These are phyloP conservation scores for Tetragonisca angustula DNA, from an alignment of 2,888 invertebrate genomes.

Conservation along the genomic window DNA sequence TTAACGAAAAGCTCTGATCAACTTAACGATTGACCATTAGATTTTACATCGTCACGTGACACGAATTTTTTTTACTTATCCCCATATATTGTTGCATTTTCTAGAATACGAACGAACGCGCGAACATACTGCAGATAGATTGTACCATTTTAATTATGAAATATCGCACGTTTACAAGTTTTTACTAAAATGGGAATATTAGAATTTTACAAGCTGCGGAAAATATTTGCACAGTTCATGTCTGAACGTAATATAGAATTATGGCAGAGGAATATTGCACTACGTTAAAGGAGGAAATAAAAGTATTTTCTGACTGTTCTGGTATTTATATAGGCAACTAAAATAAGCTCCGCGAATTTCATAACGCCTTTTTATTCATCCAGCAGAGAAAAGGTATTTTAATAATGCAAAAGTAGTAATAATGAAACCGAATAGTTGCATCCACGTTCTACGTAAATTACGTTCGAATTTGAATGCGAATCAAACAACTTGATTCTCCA, in stretches of 20 bases:
- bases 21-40: slow-evolving; percentile 41
- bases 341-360: not conserved
- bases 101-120: not conserved
- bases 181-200: not conserved
- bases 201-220: not conserved
- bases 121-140: not conserved
- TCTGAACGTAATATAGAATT: not conserved
- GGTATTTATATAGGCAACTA: not conserved
- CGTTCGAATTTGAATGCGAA: not conserved
- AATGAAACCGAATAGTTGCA: not conserved
- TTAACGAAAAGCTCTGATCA: slow-evolving; percentile 13
- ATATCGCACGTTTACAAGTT: not conserved
- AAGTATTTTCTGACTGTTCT: not conserved
- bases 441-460: not conserved
- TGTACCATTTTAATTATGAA: not conserved
- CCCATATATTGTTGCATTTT: not conserved
- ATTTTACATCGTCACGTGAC: slow-evolving; percentile 33
- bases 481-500: slow-evolving; percentile 15
- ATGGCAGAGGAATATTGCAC: not conserved
- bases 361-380: not conserved
- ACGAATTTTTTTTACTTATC: not conserved
- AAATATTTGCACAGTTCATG: not conserved
- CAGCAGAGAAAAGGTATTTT: not conserved
- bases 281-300: not conserved
- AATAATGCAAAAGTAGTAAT: not conserved